Conservation (phyloP, 2,797 vertebrate genomes). For the Sebastes itinus region DNA sequence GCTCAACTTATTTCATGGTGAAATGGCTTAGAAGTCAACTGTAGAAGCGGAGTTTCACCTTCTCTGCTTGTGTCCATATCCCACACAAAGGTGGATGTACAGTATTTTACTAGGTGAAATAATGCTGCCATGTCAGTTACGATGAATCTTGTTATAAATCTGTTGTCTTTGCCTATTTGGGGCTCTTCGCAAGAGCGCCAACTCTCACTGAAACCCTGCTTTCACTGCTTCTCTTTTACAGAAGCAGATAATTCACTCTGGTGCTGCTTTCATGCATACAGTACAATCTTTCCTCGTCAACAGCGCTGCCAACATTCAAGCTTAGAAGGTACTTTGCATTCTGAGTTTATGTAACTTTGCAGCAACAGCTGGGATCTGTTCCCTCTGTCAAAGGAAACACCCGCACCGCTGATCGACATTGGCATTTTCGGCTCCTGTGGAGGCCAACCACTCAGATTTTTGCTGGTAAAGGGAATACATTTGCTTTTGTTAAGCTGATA, state of each 20-base stretch:
- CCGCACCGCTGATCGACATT: slow-evolving; percentile 13
- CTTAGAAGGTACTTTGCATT: slow-evolving; percentile 54
- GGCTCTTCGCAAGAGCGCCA: neutral
- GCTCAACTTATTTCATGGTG: neutral
- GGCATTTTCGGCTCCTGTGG: slow-evolving; percentile 7
- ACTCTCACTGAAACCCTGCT: slow-evolving; percentile 21
- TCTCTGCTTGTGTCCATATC: neutral
- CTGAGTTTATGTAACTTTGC: slow-evolving; percentile 43
- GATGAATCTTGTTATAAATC: too few species aligned
- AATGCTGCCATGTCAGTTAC: too few species aligned
- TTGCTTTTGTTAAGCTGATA: slow-evolving; percentile 11
- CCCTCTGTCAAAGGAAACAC: slow-evolving; percentile 30
- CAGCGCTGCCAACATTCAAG: slow-evolving; percentile 33
- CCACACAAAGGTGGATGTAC: neutral
- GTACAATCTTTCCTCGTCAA: slow-evolving; percentile 20
- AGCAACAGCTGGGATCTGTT: slow-evolving; percentile 24
- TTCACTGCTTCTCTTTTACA: neutral
- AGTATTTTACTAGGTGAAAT: neutral
- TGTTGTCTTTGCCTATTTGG: slow-evolving; percentile 12
- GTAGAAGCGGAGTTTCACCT: neutral
- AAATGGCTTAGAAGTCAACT: neutral
- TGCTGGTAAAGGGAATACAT: slow-evolving; percentile 32
- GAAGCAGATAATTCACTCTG: slow-evolving; percentile 23
- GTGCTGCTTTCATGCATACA: slow-evolving; percentile 15
- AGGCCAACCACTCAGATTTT: neutral